phyloP scores from a whole-genome alignment of 2,888 invertebrate species.

The Piscicola geometra region DNA sequence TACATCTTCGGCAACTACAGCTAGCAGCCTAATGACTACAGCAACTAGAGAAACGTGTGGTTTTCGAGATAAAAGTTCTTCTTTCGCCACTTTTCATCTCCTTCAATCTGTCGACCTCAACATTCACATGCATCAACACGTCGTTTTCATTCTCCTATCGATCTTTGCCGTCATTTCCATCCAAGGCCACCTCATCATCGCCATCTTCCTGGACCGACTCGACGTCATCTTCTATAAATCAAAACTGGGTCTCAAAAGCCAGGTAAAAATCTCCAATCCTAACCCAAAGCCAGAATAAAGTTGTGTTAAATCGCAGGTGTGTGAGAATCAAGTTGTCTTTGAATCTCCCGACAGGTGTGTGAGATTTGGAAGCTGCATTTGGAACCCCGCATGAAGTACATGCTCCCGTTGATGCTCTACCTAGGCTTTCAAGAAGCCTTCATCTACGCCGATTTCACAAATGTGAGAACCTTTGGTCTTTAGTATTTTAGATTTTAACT shows the following conservation, averaged over 20 bases:
- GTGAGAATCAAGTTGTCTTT: too few species aligned
- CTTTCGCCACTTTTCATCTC: background rate
- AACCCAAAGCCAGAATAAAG: too few species aligned
- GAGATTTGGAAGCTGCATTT: constrained; percentile 46
- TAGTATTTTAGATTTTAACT: too few species aligned
- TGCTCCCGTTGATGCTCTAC: constrained; percentile 48
- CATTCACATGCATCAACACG: constrained; percentile 31
- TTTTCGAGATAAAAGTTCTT: background rate
- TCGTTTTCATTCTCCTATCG: constrained; percentile 46
- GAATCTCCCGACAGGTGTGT: constrained; percentile 34
- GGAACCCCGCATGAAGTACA: constrained; percentile 47
- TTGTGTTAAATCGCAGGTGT: too few species aligned
- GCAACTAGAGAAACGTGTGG: background rate
- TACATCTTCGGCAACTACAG: background rate
- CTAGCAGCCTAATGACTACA: background rate
- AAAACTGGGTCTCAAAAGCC: constrained; percentile 33
- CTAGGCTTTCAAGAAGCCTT: constrained; percentile 49
- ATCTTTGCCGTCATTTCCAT: constrained; percentile 45
- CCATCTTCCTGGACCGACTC: constrained; percentile 48
- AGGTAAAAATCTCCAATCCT: too few species aligned
- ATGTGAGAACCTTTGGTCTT: constrained; percentile 27
- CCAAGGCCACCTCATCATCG: constrained; percentile 46
- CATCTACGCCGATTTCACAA: constrained; percentile 48
- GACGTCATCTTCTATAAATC: constrained; percentile 42
- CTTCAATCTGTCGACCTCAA: background rate